Conservation (phyloP, 2,113 vertebrate species). For the Morone saxatilis region DNA sequence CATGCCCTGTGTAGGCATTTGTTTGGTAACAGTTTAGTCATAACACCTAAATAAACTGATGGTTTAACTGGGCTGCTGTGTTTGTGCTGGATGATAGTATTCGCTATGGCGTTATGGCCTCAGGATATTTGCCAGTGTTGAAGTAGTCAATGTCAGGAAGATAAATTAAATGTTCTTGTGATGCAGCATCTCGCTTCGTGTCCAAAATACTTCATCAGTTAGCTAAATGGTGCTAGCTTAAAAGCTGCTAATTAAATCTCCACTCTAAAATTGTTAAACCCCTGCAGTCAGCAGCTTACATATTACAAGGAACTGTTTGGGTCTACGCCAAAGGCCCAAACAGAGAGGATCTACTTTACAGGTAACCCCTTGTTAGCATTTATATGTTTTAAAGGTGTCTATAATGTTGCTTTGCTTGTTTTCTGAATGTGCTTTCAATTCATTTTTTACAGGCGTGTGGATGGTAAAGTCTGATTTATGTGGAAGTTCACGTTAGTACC, state of each 20-base stretch:
- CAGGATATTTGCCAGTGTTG: not conserved
- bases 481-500: conserved; percentile 6
- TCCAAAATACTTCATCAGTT: conserved; percentile 25
- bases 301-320: conserved; percentile 3
- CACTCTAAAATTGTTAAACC: conserved; percentile 12
- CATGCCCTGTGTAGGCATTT: not conserved
- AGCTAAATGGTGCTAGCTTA: conserved; percentile 25
- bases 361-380: not conserved
- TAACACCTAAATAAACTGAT: not conserved
- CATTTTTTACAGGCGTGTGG: not conserved
- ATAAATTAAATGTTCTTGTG: not conserved
- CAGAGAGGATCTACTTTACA: conserved; percentile 1
- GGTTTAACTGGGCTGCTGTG: not conserved
- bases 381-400: not conserved
- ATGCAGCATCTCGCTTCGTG: conserved; percentile 10
- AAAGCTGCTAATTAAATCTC: conserved; percentile 49
- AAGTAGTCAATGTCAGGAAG: not conserved
- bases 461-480: not conserved
- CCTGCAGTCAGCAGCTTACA: conserved; percentile 27
- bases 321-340: not conserved
- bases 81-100: not conserved
- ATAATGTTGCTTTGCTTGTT: not conserved
- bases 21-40: not conserved
- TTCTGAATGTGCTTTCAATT: not conserved
- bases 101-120: not conserved